Evolutionary conservation across 2,113 vertebrate genomes (phyloP).

Genomic region (Natator depressus): DNA sequence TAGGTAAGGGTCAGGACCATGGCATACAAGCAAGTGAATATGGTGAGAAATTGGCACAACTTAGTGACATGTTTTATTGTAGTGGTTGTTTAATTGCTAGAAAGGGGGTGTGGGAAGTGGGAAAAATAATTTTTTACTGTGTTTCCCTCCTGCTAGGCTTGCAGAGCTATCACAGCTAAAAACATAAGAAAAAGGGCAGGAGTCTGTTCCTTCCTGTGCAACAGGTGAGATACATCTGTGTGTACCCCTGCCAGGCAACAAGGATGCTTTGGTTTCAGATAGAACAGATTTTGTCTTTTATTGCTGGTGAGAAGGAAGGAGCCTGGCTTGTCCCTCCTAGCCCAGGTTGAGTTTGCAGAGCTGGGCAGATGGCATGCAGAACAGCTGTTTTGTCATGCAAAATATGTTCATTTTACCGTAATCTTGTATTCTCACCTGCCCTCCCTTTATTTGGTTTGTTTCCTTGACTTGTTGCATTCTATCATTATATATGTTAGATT

Average conservation of each 20-base stretch:
- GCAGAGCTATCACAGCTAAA: background rate
- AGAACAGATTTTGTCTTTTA: background rate
- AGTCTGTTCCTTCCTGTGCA: rapidly evolving
- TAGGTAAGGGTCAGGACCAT: background rate
- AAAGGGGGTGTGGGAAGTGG: background rate
- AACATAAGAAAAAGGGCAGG: background rate
- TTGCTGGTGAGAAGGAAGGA: background rate
- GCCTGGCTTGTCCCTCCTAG: background rate
- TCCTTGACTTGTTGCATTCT: background rate
- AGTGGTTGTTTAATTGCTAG: background rate
- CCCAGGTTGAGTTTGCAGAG: background rate
- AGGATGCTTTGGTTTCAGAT: background rate
- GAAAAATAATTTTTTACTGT: background rate
- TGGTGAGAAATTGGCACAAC: background rate
- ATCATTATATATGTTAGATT: rapidly evolving
- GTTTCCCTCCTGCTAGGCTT: rapidly evolving
- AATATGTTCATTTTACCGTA: background rate
- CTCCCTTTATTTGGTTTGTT: background rate
- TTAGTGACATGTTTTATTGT: background rate
- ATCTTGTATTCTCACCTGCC: background rate
- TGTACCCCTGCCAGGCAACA: rapidly evolving
- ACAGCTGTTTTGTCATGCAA: rapidly evolving
- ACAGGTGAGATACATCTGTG: rapidly evolving
- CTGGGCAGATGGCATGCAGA: background rate
- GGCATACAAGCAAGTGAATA: background rate